A percentile compares a stretch with the other conserved stretches of the same genome.
Conservation (phyloP, 2,113 vertebrate species). For the Rattus rattus region DNA sequence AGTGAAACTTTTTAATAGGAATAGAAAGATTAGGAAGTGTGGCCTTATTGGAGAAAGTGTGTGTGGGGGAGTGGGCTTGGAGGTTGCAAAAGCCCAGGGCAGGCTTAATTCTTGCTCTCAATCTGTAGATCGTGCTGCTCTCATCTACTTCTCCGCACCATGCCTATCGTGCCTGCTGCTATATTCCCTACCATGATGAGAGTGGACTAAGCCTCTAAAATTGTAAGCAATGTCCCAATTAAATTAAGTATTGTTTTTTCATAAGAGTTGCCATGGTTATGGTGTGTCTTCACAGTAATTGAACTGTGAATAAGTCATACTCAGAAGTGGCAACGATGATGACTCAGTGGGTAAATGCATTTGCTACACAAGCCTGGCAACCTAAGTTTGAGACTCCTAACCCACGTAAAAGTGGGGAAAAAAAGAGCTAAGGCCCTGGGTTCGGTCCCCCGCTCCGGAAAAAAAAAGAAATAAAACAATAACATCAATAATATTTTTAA, state of each 20-base stretch:
- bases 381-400: not conserved
- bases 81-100: not conserved
- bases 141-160: not conserved
- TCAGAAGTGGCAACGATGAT: not conserved
- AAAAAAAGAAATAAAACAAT: too few species aligned
- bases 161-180: too few species aligned
- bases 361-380: not conserved
- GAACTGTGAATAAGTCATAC: not conserved
- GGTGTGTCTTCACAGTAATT: not conserved
- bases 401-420: not conserved
- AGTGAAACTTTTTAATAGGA: not conserved
- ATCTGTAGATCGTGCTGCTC: fast-evolving
- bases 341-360: not conserved
- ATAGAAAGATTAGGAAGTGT: not conserved
- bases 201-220: not conserved
- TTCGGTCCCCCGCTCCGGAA: too few species aligned
- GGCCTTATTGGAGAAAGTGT: not conserved
- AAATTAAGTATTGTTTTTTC: not conserved
- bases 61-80: not conserved
- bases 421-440: not conserved
- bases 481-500: not conserved
- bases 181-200: not conserved
- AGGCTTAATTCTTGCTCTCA: not conserved
- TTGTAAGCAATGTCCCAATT: not conserved
- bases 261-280: not conserved